Base-by-base conservation (phyloP, 2,888 invertebrate genomes). In the Leptinotarsa haldemani region DNA sequence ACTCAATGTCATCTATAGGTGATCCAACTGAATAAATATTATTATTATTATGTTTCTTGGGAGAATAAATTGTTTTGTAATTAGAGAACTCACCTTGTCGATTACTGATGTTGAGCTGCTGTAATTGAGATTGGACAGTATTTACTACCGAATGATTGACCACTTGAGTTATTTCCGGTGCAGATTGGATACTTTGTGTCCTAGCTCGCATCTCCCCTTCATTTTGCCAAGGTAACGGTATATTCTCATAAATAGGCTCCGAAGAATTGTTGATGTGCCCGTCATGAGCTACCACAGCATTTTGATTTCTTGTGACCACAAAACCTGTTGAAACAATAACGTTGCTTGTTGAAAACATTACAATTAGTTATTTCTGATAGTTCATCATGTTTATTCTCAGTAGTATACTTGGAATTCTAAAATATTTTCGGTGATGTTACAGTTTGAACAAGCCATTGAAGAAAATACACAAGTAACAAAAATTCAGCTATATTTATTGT, bases 241-340 rank as follows among this genome's bases (percentile, higher is more conserved):
- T 93, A 85, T 95, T 95, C 83, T 95, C 94, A 85, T 95, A 95
- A 77, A 95, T 95, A 1, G 95, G 95, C 83, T 95, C 95, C 16
- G 91, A 89, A 0, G 90, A 87, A 73, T 89, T 88, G 70, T 86
- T 84, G 69, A 88, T 85, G 65, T 83, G 83, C 15, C 78, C 72
- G 71, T 84, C 84, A 74, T 84, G 85, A 1, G 86, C 83, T 0
- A 85, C 84, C 75, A 86, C 81, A 2, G 85, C 84, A 71, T 85
- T 86, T 74, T 88, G 90, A 76, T 88, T 86, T 25, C 89, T 88
- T 18, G 90, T 89, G 63, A 92, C 77, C 78, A 92, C 87, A 78
- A 85, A 89, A 22, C 87, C 87, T 77, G 46, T 46, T 61, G 58
- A 18, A 52, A 46, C 5, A 69, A 30, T 13, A 68, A n/a, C 13